phyloP scores from a whole-genome alignment of 2,888 invertebrate species.

The Calameuta filiformis region DNA sequence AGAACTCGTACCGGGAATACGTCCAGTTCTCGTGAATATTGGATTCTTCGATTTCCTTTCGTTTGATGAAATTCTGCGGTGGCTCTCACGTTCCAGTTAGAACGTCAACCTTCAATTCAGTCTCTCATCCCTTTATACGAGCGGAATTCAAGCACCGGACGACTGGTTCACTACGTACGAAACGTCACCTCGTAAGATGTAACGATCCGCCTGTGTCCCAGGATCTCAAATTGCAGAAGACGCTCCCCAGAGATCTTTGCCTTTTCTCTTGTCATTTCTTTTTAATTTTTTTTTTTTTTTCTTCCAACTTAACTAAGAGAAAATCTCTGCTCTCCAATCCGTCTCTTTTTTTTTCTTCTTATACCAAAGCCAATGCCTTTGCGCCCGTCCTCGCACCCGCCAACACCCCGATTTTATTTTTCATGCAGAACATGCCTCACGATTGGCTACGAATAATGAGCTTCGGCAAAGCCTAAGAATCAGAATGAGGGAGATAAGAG shows the following conservation, averaged over 20 bases:
- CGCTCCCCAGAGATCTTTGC: neutral
- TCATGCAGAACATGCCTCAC: slow-evolving; percentile 18
- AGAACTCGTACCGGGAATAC: neutral
- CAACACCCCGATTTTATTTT: slow-evolving; percentile 18
- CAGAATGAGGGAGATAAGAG: slow-evolving; percentile 27
- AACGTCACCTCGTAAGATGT: too few relatives aligned
- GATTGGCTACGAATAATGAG: slow-evolving; percentile 28
- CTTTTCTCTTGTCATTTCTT: neutral
- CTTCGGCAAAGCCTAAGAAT: neutral
- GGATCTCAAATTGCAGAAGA: neutral
- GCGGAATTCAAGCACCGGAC: too few relatives aligned
- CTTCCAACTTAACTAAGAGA: neutral
- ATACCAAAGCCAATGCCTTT: too few relatives aligned
- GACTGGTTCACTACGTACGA: too few relatives aligned
- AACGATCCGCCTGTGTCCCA: slow-evolving; percentile 4
- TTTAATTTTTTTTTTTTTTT: neutral
- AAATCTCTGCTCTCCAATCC: neutral
- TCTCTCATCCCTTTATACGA: too few relatives aligned
- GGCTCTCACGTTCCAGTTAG: neutral
- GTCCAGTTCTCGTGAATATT: slow-evolving; percentile 17
- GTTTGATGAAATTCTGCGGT: slow-evolving; percentile 22
- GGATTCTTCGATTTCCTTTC: slow-evolving; percentile 22
- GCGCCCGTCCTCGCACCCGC: too few relatives aligned
- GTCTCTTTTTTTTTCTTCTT: too few relatives aligned
- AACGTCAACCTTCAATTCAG: too few relatives aligned